phyloP scores from a whole-genome alignment of 2,888 invertebrate species.

The Lepetodrilus schrolli region DNA sequence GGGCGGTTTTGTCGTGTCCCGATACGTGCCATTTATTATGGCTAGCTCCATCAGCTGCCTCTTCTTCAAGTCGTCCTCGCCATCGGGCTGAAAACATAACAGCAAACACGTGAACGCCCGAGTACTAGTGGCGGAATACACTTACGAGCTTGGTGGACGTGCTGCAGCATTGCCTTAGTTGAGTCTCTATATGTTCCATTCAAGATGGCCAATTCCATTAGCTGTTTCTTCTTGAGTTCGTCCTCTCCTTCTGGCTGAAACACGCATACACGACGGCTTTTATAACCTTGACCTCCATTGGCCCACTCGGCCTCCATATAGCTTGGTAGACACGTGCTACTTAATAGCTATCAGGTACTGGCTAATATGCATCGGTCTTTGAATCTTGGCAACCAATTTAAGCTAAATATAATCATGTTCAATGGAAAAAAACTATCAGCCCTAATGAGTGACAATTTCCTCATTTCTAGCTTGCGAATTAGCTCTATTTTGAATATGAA shows the following conservation, averaged over 20 bases:
- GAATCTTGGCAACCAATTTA: no score
- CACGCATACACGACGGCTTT: slow-evolving; percentile 39
- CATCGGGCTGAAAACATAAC: slow-evolving; percentile 89
- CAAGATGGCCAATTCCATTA: slow-evolving; percentile 99
- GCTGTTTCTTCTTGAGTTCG: slow-evolving; percentile 98
- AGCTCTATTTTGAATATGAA: no score
- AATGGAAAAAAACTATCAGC: no score
- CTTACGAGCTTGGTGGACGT: slow-evolving; percentile 60
- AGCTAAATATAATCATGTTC: no score
- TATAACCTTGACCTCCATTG: no score
- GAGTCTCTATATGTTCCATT: slow-evolving; percentile 98
- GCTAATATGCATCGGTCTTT: no score
- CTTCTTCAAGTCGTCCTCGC: slow-evolving; percentile 99
- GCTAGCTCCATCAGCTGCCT: slow-evolving; percentile 99
- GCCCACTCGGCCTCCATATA: no score
- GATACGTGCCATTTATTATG: slow-evolving; percentile 99
- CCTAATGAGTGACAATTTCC: no score
- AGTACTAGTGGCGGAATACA: slow-evolving; percentile 33
- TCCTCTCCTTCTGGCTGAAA: slow-evolving; percentile 99
- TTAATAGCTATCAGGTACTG: no score
- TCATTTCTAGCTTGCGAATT: no score
- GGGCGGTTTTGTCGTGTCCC: slow-evolving; percentile 69
- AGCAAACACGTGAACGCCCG: neutral
- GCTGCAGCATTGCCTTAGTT: slow-evolving; percentile 52
- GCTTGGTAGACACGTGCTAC: no score